Conservation (phyloP, 2,113 vertebrate genomes). For the Amphiprion ocellaris region DNA sequence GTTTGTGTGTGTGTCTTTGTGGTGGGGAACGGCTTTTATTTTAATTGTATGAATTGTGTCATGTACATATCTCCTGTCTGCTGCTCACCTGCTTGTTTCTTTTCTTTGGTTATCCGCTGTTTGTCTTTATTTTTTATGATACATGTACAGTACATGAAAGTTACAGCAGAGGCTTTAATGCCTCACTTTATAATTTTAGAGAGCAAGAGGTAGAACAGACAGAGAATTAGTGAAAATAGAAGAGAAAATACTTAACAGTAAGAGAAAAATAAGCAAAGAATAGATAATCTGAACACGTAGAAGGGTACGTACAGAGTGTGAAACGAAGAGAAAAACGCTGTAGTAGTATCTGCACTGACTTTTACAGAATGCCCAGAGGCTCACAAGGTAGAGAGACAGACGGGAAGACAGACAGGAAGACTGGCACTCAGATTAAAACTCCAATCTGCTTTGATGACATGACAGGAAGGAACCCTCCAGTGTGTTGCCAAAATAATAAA, state of each 20-base stretch:
- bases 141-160: neutral
- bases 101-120: neutral
- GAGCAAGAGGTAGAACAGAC: neutral
- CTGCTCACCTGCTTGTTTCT: neutral
- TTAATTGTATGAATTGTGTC: neutral
- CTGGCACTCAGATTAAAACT: neutral
- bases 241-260: neutral
- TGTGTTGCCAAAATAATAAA: slow-evolving; percentile 10
- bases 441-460: neutral
- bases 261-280: neutral
- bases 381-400: neutral
- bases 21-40: neutral
- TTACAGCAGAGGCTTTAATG: neutral
- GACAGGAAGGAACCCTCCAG: neutral
- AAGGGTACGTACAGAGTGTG: neutral
- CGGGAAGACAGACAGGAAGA: neutral
- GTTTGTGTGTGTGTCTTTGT: neutral
- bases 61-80: neutral
- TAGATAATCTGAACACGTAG: neutral
- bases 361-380: slow-evolving; percentile 8
- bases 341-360: neutral
- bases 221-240: neutral
- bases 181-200: slow-evolving; percentile 3
- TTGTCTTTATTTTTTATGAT: neutral
- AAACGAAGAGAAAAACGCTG: neutral